These are phyloP conservation scores for Cynocephalus volans DNA, from an alignment of 2,113 vertebrate genomes.

Conservation along the genomic window DNA sequence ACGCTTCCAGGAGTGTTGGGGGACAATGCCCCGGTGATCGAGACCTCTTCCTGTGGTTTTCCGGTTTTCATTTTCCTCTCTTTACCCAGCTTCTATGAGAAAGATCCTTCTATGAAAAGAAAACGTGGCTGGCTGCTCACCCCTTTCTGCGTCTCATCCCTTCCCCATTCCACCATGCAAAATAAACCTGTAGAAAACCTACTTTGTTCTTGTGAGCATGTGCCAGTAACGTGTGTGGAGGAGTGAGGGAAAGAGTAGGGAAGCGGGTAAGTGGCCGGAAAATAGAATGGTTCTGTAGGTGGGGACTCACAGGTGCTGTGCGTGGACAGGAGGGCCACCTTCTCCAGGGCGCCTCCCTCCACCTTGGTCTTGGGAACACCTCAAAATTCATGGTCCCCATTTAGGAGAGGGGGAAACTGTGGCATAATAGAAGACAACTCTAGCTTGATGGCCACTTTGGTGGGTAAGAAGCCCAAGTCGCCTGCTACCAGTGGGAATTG, in stretches of 20 bases:
- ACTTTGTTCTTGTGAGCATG: background rate
- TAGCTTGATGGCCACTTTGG: background rate
- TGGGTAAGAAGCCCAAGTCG: background rate
- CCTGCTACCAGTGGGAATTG: background rate
- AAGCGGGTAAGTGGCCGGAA: background rate
- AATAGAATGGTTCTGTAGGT: background rate
- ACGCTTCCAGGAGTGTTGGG: background rate
- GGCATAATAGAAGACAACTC: background rate
- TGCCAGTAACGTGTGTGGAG: background rate
- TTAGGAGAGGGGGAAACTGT: background rate
- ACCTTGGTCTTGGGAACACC: background rate
- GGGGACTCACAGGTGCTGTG: background rate
- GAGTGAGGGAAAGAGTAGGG: no score
- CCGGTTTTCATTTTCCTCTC: background rate
- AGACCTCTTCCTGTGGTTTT: background rate
- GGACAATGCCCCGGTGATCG: fast-evolving
- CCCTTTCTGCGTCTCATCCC: background rate
- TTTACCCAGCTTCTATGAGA: background rate
- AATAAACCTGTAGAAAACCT: background rate
- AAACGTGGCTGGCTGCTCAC: background rate
- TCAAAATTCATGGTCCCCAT: background rate
- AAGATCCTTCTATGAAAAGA: background rate
- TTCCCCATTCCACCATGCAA: no score
- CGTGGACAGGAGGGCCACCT: background rate
- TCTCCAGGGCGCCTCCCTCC: background rate